phyloP scores from a whole-genome alignment of 2,888 invertebrate genomes.

The Dryobota labecula region DNA sequence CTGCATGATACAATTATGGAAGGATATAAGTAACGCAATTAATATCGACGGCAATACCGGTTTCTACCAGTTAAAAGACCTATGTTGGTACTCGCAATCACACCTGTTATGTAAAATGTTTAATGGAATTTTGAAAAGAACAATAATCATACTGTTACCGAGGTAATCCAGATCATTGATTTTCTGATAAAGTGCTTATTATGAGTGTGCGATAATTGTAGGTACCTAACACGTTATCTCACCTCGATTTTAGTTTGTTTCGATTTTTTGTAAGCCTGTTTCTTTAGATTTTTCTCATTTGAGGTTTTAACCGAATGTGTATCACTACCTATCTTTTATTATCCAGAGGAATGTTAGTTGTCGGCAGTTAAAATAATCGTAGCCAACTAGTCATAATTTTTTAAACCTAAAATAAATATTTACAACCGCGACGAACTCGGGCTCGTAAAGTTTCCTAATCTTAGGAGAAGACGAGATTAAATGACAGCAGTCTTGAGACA shows the following conservation, averaged over 20 bases:
- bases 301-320: not conserved
- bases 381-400: constrained; percentile 27
- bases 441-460: constrained; percentile 36
- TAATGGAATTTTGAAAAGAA: constrained; percentile 25
- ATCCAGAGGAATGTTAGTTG: not conserved
- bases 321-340: not conserved
- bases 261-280: constrained; percentile 14
- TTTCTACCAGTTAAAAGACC: constrained; percentile 30
- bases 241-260: constrained; percentile 11
- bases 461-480: constrained; percentile 34
- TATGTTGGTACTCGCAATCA: constrained; percentile 21
- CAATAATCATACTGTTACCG: not conserved
- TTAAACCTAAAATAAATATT: constrained; percentile 31
- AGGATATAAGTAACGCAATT: constrained; percentile 54
- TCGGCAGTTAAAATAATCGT: constrained; percentile 17
- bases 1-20: constrained; percentile 41
- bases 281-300: not conserved
- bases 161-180: constrained; percentile 36
- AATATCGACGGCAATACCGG: constrained; percentile 38
- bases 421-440: constrained; percentile 4
- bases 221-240: constrained; percentile 32
- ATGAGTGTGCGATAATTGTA: constrained; percentile 26
- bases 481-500: constrained; percentile 34
- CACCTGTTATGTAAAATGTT: constrained; percentile 14
- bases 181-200: constrained; percentile 41